These are phyloP conservation scores for Euschistus heros DNA, from an alignment of 1,140 invertebrate genomes.

Conservation along the genomic window DNA sequence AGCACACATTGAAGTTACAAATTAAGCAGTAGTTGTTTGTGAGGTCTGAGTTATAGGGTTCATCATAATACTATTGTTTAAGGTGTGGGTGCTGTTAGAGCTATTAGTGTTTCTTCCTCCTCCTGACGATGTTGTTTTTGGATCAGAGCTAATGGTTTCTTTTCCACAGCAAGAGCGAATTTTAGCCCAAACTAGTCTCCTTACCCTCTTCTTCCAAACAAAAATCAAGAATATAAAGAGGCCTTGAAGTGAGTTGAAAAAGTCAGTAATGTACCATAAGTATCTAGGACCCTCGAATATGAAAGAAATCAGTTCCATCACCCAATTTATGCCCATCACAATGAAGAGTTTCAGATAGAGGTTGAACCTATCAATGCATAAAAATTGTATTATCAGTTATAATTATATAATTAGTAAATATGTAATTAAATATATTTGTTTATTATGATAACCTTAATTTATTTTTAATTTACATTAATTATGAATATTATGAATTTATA, in stretches of 20 bases:
- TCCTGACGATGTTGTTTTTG: background rate
- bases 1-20: too few species aligned
- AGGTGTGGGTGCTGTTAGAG: background rate
- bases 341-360: slow-evolving; percentile 58
- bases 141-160: background rate
- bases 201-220: slow-evolving; percentile 48
- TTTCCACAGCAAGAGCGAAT: background rate
- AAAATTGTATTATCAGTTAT: too few species aligned
- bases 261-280: slow-evolving; percentile 49
- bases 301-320: slow-evolving; percentile 55
- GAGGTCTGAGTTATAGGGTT: too few species aligned
- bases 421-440: too few species aligned
- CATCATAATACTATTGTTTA: background rate
- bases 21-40: too few species aligned
- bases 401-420: too few species aligned
- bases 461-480: too few species aligned
- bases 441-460: too few species aligned
- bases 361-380: slow-evolving; percentile 26
- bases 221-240: slow-evolving; percentile 58
- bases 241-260: slow-evolving; percentile 49
- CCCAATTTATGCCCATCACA: slow-evolving; percentile 65
- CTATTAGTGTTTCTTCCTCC: background rate
- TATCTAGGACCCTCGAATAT: slow-evolving; percentile 40
- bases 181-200: slow-evolving; percentile 16
- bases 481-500: too few species aligned